Percentiles rank a stretch among this genome's conserved stretches.
Evolutionary conservation across 1,140 invertebrate genomes (phyloP).

Genomic region (Nebria ingens): DNA sequence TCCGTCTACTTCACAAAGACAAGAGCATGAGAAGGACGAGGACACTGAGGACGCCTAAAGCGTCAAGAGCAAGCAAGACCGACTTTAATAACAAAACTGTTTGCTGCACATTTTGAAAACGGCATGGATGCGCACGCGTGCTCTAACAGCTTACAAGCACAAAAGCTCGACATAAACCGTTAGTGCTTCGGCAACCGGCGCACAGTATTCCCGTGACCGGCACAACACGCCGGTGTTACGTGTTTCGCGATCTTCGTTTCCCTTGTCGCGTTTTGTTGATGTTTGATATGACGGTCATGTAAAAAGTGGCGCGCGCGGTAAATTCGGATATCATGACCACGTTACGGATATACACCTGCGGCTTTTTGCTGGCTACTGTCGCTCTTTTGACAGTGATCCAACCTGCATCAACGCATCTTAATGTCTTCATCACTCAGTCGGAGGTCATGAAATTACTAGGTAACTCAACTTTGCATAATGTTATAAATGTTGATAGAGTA

Average conservation of each 20-base stretch:
- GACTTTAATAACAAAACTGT: not conserved
- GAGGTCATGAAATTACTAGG: slow-evolving; percentile 67
- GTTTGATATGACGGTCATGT: no score
- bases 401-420: slow-evolving; percentile 46
- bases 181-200: not conserved
- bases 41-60: no score
- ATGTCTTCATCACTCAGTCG: slow-evolving; percentile 64
- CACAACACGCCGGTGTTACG: no score
- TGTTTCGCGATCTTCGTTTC: not conserved
- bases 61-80: no score
- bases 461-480: no score
- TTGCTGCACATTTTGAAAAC: not conserved
- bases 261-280: no score
- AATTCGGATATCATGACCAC: no score
- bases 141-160: no score
- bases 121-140: not conserved
- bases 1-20: not conserved
- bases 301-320: not conserved
- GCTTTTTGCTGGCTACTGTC: slow-evolving; percentile 8
- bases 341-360: not conserved
- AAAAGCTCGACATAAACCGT: no score
- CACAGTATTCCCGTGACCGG: not conserved
- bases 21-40: no score
- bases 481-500: no score
- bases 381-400: slow-evolving; percentile 14